Conservation (phyloP, 2,113 vertebrate genomes). For the Uropsilus gracilis region DNA sequence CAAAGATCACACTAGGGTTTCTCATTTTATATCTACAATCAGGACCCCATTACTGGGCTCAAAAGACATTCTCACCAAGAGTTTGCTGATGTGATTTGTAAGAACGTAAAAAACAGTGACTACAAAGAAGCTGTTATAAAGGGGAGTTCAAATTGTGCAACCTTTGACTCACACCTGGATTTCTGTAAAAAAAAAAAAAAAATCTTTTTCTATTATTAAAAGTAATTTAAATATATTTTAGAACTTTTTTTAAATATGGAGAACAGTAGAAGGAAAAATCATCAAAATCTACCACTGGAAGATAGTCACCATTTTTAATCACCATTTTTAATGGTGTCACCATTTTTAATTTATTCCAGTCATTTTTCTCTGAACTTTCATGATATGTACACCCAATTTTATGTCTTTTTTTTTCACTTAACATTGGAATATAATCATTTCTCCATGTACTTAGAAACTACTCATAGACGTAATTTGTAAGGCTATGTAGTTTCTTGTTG, state of each 20-base stretch:
- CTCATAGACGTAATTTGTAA: background rate
- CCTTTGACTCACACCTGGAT: background rate
- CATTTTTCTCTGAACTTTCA: slow-evolving; percentile 34
- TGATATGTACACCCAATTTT: slow-evolving; percentile 4
- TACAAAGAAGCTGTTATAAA: background rate
- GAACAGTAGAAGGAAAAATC: background rate
- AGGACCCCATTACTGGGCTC: background rate
- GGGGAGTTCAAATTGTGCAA: background rate
- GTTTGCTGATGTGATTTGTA: background rate
- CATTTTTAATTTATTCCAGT: background rate
- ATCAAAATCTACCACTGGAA: background rate
- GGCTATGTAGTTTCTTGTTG: background rate
- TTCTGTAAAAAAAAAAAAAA: slow-evolving; percentile 13
- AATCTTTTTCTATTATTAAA: background rate
- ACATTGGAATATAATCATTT: background rate
- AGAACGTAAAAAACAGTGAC: background rate
- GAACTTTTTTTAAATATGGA: background rate
- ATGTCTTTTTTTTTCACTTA: background rate
- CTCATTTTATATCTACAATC: background rate
- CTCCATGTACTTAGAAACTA: background rate
- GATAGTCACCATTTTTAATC: background rate
- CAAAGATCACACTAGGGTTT: background rate
- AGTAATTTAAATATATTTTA: slow-evolving; percentile 12
- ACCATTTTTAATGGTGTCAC: background rate
- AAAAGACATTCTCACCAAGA: background rate